These are phyloP conservation scores for Drosophila orosa DNA, from an alignment of 1,140 invertebrate genomes.

Conservation along the genomic window DNA sequence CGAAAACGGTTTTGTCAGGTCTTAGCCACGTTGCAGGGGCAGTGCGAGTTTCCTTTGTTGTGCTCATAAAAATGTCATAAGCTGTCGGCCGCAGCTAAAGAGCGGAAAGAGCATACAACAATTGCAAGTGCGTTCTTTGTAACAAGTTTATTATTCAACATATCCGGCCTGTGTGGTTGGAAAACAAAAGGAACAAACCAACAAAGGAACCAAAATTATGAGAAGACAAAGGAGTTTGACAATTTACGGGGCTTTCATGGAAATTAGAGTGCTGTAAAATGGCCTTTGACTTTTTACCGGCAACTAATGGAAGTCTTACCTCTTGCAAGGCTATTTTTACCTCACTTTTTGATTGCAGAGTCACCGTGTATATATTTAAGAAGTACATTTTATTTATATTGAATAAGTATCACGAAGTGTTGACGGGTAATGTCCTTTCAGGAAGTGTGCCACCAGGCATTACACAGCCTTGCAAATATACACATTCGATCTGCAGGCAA, in stretches of 20 bases:
- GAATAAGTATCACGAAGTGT: conserved; percentile 7
- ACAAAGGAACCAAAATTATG: background rate
- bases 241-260: background rate
- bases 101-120: conserved; percentile 23
- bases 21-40: background rate
- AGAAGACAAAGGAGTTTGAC: background rate
- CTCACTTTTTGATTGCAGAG: background rate
- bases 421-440: background rate
- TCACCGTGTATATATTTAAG: background rate
- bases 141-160: conserved; percentile 7
- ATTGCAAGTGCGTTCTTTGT: conserved; percentile 24
- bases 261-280: conserved; percentile 2
- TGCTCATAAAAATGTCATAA: conserved; percentile 52
- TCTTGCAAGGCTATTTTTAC: background rate
- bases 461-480: conserved; percentile 6
- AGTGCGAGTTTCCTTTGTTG: conserved; percentile 1
- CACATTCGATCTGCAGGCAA: conserved; percentile 9
- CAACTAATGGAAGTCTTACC: background rate
- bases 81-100: conserved; percentile 19
- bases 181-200: background rate
- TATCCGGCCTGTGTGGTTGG: background rate
- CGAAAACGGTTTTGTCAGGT: conserved; percentile 6
- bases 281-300: background rate
- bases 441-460: conserved; percentile 11
- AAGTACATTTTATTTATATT: background rate